Base-by-base conservation (phyloP, 2,888 invertebrate genomes). In the Stratiomys singularior region DNA sequence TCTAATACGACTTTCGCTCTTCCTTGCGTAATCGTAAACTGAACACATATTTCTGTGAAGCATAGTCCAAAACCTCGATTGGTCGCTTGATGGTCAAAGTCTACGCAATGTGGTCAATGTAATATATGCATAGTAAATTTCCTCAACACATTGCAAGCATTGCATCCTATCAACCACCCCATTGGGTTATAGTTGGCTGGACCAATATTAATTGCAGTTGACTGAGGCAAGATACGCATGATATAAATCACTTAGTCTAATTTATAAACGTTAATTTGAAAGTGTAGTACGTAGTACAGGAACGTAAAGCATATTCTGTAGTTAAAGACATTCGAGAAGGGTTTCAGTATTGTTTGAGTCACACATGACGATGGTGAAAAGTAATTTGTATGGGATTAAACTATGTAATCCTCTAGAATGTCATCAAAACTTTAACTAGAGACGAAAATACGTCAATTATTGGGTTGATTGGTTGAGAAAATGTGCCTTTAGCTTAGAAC, bases 231-330 rank as follows among this genome's bases (percentile, higher is more conserved):
- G 66, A 71, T 71, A 67, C 64, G 74, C 77, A 77, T 77, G 72
- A 69, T 76, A 77, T 79, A 77, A 79, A 77, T 79, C 79, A 79
- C 77, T 77, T 79, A 79, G 74, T 60, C 76, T 67, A 58, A 76
- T 67, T 77, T 69, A 76, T 76, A 77, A 74, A 46, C 58, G 67
- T 63, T 69, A 69, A 79, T 77, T 76, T 77, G 63, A 69, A 76
- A 79, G 30, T 79, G 77, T n/a, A 27, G 30, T 56, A n/a, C 9
- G 37, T 3, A 37, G 37, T 37, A 37, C 37, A 9, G 37, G 3
- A 37, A 3, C 9, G 27, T 11, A 25, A 23, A 15, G 25, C 37
- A 60, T 64, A 15, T 23, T 44, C 44, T 46, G 47, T 25, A 25
- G 7, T 60, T 25, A 25, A 60, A 13, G 23, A 25, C 15, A 60